Evolutionary conservation across 1,140 invertebrate genomes (phyloP).

Genomic region (Druon quercuslanigerum): DNA sequence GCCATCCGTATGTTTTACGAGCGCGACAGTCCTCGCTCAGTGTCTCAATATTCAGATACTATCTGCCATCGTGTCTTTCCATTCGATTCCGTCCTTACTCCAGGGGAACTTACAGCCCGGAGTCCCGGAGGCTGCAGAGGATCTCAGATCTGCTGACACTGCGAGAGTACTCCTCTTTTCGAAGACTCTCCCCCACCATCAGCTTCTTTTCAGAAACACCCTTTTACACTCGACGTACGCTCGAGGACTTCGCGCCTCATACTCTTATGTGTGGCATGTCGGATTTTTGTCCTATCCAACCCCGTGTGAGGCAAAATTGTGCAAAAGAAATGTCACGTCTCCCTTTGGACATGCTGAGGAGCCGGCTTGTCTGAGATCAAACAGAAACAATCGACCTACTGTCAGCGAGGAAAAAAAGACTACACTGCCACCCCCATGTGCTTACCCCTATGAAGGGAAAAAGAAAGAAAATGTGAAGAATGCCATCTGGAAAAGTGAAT

Average conservation of each 20-base stretch:
- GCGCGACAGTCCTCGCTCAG: slow-evolving; percentile 50
- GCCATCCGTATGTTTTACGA: slow-evolving; percentile 49
- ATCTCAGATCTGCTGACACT: slow-evolving; percentile 44
- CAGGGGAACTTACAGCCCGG: slow-evolving; percentile 39
- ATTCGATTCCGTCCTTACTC: slow-evolving; percentile 41
- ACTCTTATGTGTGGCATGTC: neutral
- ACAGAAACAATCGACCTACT: slow-evolving; percentile 27
- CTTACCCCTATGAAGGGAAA: too few species aligned
- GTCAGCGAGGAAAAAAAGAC: slow-evolving; percentile 2
- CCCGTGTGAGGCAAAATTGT: neutral
- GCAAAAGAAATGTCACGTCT: slow-evolving; percentile 24
- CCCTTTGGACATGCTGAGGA: neutral
- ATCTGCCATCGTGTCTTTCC: slow-evolving; percentile 42
- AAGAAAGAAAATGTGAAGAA: too few species aligned
- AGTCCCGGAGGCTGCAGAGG: slow-evolving; percentile 41
- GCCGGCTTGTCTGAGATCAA: slow-evolving; percentile 21
- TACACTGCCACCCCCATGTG: too few species aligned
- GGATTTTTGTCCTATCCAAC: slow-evolving; percentile 14
- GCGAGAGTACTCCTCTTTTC: slow-evolving; percentile 33
- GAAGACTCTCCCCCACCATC: slow-evolving; percentile 29
- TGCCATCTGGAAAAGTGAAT: too few species aligned
- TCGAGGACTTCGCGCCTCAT: neutral
- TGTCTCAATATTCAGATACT: slow-evolving; percentile 54
- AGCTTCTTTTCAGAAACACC: slow-evolving; percentile 3
- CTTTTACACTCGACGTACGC: neutral